Percentiles rank a stretch among this genome's conserved stretches.
These are phyloP conservation scores for Bactericera cockerelli DNA, from an alignment of 1,140 invertebrate genomes.

Conservation along the genomic window DNA sequence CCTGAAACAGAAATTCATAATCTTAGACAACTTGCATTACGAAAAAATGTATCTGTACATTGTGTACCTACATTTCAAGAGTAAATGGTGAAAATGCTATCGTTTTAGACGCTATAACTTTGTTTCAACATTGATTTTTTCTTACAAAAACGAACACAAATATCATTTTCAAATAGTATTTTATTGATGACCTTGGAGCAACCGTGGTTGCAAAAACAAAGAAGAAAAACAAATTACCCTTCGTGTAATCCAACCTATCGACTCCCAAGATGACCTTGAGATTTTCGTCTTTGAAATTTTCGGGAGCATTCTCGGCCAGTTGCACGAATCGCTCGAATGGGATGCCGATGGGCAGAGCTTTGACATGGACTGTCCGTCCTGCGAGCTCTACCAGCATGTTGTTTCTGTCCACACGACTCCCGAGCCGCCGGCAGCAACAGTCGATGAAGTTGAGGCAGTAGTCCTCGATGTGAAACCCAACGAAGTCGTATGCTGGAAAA, in stretches of 20 bases:
- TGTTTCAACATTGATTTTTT: too few relatives aligned
- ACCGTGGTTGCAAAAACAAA: too few relatives aligned
- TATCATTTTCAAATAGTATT: too few relatives aligned
- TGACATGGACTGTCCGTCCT: constrained; percentile 61
- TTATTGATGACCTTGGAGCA: too few relatives aligned
- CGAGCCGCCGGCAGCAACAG: constrained; percentile 71
- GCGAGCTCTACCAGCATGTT: constrained; percentile 77
- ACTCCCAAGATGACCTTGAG: constrained; percentile 74
- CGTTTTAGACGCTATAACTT: too few relatives aligned
- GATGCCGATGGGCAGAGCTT: constrained; percentile 72
- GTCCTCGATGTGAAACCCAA: constrained; percentile 81
- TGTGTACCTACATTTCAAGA: too few relatives aligned
- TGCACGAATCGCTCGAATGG: constrained; percentile 74
- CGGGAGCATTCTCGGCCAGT: constrained; percentile 58
- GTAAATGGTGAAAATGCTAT: too few relatives aligned
- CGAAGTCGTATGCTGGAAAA: constrained; percentile 63
- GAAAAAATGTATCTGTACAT: too few relatives aligned
- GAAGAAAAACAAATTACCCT: too few relatives aligned
- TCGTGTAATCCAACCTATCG: constrained; percentile 80
- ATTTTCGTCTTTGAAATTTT: constrained; percentile 41
- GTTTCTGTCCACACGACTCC: constrained; percentile 73
- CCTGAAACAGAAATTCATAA: too few relatives aligned
- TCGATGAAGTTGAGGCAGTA: constrained; percentile 86
- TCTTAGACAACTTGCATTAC: too few relatives aligned
- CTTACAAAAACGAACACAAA: too few relatives aligned